A percentile compares a stretch with the other conserved stretches of the same genome.
These are phyloP conservation scores for Carapus acus DNA, from an alignment of 2,797 vertebrate species.

Conservation along the genomic window DNA sequence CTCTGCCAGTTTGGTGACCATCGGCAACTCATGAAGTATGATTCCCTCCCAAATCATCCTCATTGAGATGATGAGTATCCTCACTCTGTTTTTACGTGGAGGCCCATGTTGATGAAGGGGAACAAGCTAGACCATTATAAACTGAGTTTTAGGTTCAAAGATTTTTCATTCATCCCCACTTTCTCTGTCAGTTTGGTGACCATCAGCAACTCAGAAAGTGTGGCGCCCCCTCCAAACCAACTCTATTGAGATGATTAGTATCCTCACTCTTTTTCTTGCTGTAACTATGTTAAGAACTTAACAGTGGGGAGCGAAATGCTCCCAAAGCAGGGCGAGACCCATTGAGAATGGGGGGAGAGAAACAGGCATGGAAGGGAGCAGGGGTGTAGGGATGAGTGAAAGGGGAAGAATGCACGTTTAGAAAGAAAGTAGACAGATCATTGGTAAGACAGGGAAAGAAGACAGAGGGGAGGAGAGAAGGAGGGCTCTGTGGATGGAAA, in stretches of 20 bases:
- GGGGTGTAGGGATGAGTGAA: slow-evolving; percentile 31
- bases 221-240: background rate
- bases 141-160: slow-evolving; percentile 51
- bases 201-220: slow-evolving; percentile 4
- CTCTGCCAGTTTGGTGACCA: slow-evolving; percentile 19
- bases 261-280: slow-evolving; percentile 25
- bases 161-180: slow-evolving; percentile 28
- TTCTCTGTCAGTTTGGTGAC: slow-evolving; percentile 28
- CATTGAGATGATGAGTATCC: no score
- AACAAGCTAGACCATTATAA: slow-evolving; percentile 78
- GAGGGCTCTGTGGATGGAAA: slow-evolving; percentile 46
- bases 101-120: slow-evolving; percentile 31
- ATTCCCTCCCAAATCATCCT: slow-evolving; percentile 7
- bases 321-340: slow-evolving; percentile 35
- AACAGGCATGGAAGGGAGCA: background rate
- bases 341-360: slow-evolving; percentile 16
- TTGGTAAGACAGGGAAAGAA: slow-evolving; percentile 31
- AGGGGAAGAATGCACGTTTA: slow-evolving; percentile 29
- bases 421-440: slow-evolving; percentile 33
- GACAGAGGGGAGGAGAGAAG: slow-evolving; percentile 16
- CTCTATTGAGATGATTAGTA: slow-evolving; percentile 30
- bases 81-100: slow-evolving; percentile 11
- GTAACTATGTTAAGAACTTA: slow-evolving; percentile 53
- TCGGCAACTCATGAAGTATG: slow-evolving; percentile 8
- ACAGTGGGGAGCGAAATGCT: slow-evolving; percentile 63